These are phyloP conservation scores for Malacoctenus gilli DNA, from an alignment of 2,797 vertebrate species.

Conservation along the genomic window DNA sequence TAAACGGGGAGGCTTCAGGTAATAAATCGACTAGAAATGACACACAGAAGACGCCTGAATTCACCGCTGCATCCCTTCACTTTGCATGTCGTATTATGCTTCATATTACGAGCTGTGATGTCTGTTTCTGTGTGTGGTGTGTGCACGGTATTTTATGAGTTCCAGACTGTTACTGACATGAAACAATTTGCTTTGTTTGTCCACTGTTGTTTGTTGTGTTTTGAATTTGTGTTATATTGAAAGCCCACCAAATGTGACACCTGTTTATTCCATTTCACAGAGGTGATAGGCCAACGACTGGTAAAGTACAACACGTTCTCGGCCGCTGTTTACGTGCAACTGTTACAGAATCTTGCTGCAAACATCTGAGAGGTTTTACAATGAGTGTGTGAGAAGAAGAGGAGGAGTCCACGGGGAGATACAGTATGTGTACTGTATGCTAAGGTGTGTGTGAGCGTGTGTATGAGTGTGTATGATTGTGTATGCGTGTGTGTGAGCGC, in stretches of 20 bases:
- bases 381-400: conserved; percentile 58
- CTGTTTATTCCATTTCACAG: conserved; percentile 6
- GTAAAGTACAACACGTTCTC: conserved; percentile 30
- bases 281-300: conserved; percentile 32
- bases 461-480: conserved; percentile 12
- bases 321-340: conserved; percentile 47
- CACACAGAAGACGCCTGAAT: conserved; percentile 25
- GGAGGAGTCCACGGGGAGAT: conserved; percentile 55
- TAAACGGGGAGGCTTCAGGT: conserved; percentile 3
- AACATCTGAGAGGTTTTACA: conserved; percentile 67
- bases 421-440: conserved; percentile 53
- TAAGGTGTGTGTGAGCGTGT: conserved; percentile 42
- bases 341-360: conserved; percentile 62
- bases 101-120: background rate
- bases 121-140: conserved; percentile 5
- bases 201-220: background rate
- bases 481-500: conserved; percentile 1
- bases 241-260: no score
- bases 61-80: conserved; percentile 8
- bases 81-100: conserved; percentile 15
- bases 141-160: background rate
- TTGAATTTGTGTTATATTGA: background rate
- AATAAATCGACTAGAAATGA: conserved; percentile 31
- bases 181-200: background rate
- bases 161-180: background rate